Percentiles rank a stretch among this genome's conserved stretches.
Evolutionary conservation across 2,888 invertebrate genomes (phyloP).

Genomic region (Anthophora plumipes): DNA sequence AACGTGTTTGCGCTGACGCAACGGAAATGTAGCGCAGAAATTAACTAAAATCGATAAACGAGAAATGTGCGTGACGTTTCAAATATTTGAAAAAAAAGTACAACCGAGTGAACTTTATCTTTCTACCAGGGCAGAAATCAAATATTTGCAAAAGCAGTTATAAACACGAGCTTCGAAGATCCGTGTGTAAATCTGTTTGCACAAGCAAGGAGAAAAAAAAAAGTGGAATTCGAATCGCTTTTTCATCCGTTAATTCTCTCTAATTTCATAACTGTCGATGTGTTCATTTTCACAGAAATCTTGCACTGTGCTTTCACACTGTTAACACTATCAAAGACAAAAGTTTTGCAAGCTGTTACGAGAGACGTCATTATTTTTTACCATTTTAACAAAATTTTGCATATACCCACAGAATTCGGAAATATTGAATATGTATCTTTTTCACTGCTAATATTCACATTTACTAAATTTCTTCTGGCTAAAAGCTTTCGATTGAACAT

Average conservation of each 20-base stretch:
- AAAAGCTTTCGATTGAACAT: no score
- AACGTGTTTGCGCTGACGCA: not conserved
- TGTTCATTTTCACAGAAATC: not conserved
- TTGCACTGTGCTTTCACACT: no score
- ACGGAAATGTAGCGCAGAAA: not conserved
- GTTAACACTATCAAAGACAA: no score
- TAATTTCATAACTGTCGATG: not conserved
- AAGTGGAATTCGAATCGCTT: no score
- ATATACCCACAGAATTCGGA: no score
- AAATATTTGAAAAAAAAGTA: slow-evolving; percentile 31
- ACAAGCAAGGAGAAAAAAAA: no score
- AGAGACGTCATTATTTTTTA: no score
- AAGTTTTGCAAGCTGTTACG: no score
- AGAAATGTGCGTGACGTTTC: slow-evolving; percentile 5
- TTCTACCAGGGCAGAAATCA: not conserved
- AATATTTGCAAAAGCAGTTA: slow-evolving; percentile 28
- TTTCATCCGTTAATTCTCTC: not conserved
- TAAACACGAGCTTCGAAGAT: not conserved
- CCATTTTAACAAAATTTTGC: no score
- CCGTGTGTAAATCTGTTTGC: slow-evolving; percentile 7
- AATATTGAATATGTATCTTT: no score
- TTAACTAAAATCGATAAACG: slow-evolving; percentile 14
- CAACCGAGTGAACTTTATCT: not conserved
- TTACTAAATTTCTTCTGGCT: no score
- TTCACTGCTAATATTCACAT: no score